phyloP scores from a whole-genome alignment of 1,140 invertebrate genomes.

The Caenorhabditis remanei region DNA sequence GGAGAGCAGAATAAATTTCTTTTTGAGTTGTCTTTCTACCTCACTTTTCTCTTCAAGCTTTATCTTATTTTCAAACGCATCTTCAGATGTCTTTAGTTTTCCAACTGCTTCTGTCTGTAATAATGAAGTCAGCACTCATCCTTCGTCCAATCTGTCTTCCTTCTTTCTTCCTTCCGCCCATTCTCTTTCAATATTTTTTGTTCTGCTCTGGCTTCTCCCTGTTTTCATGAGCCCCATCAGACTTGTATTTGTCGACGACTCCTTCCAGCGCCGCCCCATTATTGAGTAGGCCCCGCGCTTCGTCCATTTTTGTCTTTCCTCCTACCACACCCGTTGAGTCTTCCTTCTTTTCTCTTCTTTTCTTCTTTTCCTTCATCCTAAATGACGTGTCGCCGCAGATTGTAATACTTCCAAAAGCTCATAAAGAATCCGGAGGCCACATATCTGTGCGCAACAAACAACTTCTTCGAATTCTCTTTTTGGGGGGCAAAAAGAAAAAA shows the following conservation, averaged over 20 bases:
- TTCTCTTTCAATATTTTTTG: slow-evolving; percentile 53
- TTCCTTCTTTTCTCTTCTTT: slow-evolving; percentile 12
- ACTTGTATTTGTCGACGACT: slow-evolving; percentile 56
- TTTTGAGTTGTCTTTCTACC: slow-evolving; percentile 9
- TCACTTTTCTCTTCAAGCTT: background rate
- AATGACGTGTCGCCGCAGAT: slow-evolving; percentile 51
- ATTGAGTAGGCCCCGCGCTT: slow-evolving; percentile 50
- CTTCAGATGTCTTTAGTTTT: background rate
- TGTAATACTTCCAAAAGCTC: slow-evolving; percentile 55
- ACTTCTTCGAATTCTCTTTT: slow-evolving; percentile 52
- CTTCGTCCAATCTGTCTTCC: slow-evolving; percentile 45
- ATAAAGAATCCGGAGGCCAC: slow-evolving; percentile 51
- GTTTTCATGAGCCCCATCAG: slow-evolving; percentile 53
- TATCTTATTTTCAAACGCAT: slow-evolving; percentile 37
- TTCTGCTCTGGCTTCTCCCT: slow-evolving; percentile 47
- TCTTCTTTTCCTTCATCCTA: slow-evolving; percentile 5
- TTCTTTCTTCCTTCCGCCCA: slow-evolving; percentile 46
- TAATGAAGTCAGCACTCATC: slow-evolving; percentile 55
- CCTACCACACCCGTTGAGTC: slow-evolving; percentile 19
- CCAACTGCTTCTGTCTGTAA: slow-evolving; percentile 44
- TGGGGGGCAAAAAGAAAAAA: background rate
- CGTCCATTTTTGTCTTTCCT: slow-evolving; percentile 42
- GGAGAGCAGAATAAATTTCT: slow-evolving; percentile 49
- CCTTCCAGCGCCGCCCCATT: slow-evolving; percentile 43
- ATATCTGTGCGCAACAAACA: slow-evolving; percentile 51